Percentiles rank a stretch among this genome's conserved stretches.
Evolutionary conservation across 2,888 invertebrate species (phyloP).

Genomic region (Catocala sponsa): DNA sequence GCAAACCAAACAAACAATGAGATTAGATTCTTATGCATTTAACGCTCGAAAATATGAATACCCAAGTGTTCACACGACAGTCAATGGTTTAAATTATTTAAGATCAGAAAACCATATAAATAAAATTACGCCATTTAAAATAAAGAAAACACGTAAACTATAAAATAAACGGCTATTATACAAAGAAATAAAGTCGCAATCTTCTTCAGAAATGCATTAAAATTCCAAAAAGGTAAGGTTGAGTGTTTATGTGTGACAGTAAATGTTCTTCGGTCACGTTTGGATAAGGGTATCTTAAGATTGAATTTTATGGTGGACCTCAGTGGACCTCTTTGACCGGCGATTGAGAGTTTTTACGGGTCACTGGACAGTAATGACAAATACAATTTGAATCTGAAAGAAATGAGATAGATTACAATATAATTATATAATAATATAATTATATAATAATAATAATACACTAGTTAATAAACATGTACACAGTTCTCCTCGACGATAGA

Average conservation of each 20-base stretch:
- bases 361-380: constrained; percentile 14
- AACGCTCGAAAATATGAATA: no score
- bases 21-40: no score
- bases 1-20: no score
- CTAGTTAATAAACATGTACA: no score
- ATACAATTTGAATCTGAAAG: background rate
- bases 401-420: no score
- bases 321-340: constrained; percentile 8
- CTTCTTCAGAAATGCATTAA: constrained; percentile 16
- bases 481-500: no score
- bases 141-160: background rate
- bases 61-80: no score
- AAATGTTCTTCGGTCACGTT: constrained; percentile 42
- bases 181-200: background rate
- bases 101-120: no score
- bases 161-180: background rate
- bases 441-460: no score
- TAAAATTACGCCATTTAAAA: no score
- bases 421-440: no score
- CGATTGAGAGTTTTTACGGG: constrained; percentile 5
- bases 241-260: constrained; percentile 35
- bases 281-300: constrained; percentile 36
- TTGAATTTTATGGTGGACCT: constrained; percentile 37
- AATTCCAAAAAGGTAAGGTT: constrained; percentile 26
- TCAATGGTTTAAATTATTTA: no score